These are phyloP conservation scores for Phrynocephalus forsythii DNA, from an alignment of 2,797 vertebrate species.

Conservation along the genomic window DNA sequence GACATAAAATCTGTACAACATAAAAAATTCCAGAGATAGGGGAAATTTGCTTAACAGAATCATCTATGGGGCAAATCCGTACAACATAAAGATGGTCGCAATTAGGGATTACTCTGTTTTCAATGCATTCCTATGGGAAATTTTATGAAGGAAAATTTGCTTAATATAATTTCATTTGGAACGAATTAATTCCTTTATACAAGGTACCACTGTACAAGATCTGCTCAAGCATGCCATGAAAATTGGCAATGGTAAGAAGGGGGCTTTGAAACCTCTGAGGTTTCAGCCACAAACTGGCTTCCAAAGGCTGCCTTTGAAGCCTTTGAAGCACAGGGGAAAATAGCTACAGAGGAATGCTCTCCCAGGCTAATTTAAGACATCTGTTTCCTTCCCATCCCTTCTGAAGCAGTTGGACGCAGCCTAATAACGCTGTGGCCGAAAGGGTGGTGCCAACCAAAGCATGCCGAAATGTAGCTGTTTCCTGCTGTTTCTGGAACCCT, in stretches of 20 bases:
- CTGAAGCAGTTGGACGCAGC: not conserved
- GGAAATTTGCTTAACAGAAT: too few relatives aligned
- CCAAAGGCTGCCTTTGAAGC: not conserved
- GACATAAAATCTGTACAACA: too few relatives aligned
- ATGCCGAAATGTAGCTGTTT: not conserved
- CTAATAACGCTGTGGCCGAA: not conserved
- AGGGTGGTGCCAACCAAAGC: not conserved
- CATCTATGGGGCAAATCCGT: too few relatives aligned
- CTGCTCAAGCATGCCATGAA: not conserved
- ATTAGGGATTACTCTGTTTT: too few relatives aligned
- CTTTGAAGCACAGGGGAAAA: not conserved
- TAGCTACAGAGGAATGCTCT: not conserved
- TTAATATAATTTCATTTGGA: too few relatives aligned
- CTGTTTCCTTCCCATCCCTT: not conserved
- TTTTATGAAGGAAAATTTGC: too few relatives aligned
- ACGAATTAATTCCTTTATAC: too few relatives aligned
- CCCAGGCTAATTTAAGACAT: not conserved
- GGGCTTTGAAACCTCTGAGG: not conserved
- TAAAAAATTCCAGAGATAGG: too few relatives aligned
- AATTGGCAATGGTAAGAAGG: conserved; percentile 3
- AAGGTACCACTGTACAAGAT: not conserved
- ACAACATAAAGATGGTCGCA: too few relatives aligned
- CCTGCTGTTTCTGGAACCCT: not conserved
- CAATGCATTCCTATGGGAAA: too few relatives aligned
- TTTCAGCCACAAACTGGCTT: not conserved